These are phyloP conservation scores for Columba janthina DNA, from an alignment of 2,113 vertebrate species.

Conservation along the genomic window DNA sequence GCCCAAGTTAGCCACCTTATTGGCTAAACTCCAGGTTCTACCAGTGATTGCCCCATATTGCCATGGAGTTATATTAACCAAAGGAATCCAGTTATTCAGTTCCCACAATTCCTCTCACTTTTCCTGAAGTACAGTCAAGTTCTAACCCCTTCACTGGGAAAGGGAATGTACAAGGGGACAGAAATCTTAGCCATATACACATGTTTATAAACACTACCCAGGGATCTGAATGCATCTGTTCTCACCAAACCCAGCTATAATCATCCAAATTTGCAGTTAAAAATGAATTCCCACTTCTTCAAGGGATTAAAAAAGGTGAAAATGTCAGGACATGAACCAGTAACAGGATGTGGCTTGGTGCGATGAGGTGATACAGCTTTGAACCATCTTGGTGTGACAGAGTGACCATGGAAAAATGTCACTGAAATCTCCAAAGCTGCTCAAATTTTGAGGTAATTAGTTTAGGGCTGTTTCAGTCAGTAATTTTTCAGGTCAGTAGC, in stretches of 20 bases:
- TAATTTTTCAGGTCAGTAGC: background rate
- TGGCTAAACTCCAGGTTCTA: background rate
- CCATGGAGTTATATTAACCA: background rate
- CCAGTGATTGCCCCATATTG: too few relatives aligned
- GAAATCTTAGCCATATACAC: background rate
- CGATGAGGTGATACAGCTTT: background rate
- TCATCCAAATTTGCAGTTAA: background rate
- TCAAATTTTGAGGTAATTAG: background rate
- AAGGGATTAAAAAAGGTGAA: background rate
- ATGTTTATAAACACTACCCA: background rate
- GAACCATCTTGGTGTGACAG: background rate
- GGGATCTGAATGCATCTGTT: background rate
- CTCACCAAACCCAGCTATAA: background rate
- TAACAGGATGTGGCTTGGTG: constrained; percentile 15
- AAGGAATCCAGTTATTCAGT: background rate
- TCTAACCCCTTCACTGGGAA: background rate
- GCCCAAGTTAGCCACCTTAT: background rate
- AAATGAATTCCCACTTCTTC: background rate
- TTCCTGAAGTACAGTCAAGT: background rate
- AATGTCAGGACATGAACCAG: background rate
- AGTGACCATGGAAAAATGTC: background rate
- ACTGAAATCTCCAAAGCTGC: background rate
- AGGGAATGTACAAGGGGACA: background rate
- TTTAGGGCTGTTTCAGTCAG: background rate
- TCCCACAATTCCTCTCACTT: background rate